phyloP scores from a whole-genome alignment of 2,888 invertebrate species.

The Proisotoma minuta region DNA sequence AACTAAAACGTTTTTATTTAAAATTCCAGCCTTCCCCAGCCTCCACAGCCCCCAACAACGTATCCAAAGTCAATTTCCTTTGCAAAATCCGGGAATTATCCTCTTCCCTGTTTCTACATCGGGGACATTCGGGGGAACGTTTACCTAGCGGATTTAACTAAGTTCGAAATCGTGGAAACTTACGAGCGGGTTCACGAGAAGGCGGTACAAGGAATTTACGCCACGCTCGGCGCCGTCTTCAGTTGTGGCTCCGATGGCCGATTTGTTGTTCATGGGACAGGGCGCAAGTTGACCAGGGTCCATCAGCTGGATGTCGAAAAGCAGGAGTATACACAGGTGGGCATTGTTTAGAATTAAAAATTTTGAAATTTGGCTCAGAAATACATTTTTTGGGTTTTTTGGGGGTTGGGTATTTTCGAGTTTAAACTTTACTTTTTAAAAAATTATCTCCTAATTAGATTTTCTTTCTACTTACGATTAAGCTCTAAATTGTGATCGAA shows the following conservation, averaged over 20 bases:
- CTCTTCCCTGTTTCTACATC: constrained; percentile 38
- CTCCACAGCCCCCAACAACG: not conserved
- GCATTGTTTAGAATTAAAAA: too few species aligned
- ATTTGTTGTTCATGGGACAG: constrained; percentile 36
- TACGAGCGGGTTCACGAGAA: constrained; percentile 31
- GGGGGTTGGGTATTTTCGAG: too few species aligned
- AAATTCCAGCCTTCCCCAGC: not conserved
- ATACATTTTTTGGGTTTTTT: too few species aligned
- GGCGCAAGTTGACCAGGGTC: constrained; percentile 18
- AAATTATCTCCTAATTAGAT: too few species aligned
- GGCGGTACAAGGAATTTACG: constrained; percentile 43
- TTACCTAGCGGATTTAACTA: constrained; percentile 35
- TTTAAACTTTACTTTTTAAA: too few species aligned
- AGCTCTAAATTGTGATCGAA: too few species aligned
- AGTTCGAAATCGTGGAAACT: constrained; percentile 28
- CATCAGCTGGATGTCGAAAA: constrained; percentile 4
- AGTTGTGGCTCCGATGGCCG: constrained; percentile 38
- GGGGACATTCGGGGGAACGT: constrained; percentile 39
- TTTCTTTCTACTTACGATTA: too few species aligned
- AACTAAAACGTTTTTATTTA: not conserved
- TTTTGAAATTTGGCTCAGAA: too few species aligned
- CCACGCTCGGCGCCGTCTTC: constrained; percentile 38
- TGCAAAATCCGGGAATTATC: constrained; percentile 21
- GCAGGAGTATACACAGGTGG: not conserved
- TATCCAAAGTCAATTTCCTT: constrained; percentile 45